Evolutionary conservation across 1,140 invertebrate genomes (phyloP), one percentile per base, ranked within the genome.

Genomic region (Pinna nobilis): DNA sequence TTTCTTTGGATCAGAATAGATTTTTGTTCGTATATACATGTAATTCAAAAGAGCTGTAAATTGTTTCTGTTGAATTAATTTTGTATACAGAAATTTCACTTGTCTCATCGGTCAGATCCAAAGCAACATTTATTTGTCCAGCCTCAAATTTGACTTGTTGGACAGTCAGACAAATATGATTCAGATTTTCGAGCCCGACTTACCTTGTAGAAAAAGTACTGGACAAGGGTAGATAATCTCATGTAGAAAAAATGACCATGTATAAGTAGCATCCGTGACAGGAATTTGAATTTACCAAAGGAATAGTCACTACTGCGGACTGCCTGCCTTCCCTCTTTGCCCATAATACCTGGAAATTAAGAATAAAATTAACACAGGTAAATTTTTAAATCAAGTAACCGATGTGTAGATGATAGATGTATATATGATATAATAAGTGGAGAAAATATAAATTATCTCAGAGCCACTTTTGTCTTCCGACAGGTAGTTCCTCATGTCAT

Each of bases 261-360:
- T 7, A 98, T 92, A 6, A 99, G 90, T 23, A 99, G 88, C 41
- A 98, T 92, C 65, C 94, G 91, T 85, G 95, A 93, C 18, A 99
- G 90, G 90, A 94, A 97, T 66, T 94, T 93, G 90, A 99, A 99
- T 79, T 94, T 92, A 11, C 79, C 85, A 50, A 89, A 84, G 1
- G 97, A 95, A 91, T 97, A 99, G 91, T 99, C 97, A 15, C 97
- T 95, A n/a, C 96, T 95, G 94, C 98, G 96, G 0, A 98, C 95
- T 37, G 97, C 90, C 98, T 96, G 91, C 94, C 93, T 47, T 95
- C 97, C 97, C 98, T 97, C 86, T 84, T 96, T 95, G 0, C 97
- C 97, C 18, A 95, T 97, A 59, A 99, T 95, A 41, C 92, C 93
- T 64, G 98, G 15, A 3, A n/a, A 20, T 1, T 28, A 9, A 53